Percentiles rank a stretch among this genome's conserved stretches.
Evolutionary conservation across 1,140 invertebrate genomes (phyloP).

Genomic region (Caenorhabditis remanei): DNA sequence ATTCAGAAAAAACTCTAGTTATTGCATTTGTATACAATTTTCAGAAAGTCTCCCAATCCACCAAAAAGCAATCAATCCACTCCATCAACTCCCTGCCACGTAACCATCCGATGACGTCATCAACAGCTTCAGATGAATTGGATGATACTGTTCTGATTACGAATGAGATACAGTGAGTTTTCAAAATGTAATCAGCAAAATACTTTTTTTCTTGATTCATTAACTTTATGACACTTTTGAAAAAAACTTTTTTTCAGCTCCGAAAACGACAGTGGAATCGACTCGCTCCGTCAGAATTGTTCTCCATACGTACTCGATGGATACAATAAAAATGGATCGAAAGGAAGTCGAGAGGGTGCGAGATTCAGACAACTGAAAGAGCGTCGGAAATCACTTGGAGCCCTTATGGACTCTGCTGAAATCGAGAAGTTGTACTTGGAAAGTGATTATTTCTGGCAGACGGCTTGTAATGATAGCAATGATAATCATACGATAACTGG

Average conservation of each 20-base stretch:
- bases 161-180: conserved; percentile 56
- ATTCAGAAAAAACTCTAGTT: too few species aligned
- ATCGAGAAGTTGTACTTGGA: conserved; percentile 62
- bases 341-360: conserved; percentile 9
- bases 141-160: conserved; percentile 66
- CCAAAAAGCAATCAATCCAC: neutral
- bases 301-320: conserved; percentile 63
- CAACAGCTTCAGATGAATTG: conserved; percentile 65
- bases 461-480: conserved; percentile 34
- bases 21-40: too few species aligned
- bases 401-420: conserved; percentile 59
- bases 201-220: too few species aligned
- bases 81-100: conserved; percentile 10
- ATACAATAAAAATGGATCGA: conserved; percentile 40
- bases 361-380: conserved; percentile 62
- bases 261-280: conserved; percentile 68
- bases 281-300: conserved; percentile 65
- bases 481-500: conserved; percentile 1
- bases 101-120: conserved; percentile 58
- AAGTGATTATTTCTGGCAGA: conserved; percentile 66
- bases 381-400: conserved; percentile 64
- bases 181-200: neutral
- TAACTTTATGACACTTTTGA: too few species aligned
- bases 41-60: neutral
- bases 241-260: conserved; percentile 54